Base-by-base conservation (phyloP, 2,888 invertebrate genomes). In the Liopterus haemorrhoidalis region DNA sequence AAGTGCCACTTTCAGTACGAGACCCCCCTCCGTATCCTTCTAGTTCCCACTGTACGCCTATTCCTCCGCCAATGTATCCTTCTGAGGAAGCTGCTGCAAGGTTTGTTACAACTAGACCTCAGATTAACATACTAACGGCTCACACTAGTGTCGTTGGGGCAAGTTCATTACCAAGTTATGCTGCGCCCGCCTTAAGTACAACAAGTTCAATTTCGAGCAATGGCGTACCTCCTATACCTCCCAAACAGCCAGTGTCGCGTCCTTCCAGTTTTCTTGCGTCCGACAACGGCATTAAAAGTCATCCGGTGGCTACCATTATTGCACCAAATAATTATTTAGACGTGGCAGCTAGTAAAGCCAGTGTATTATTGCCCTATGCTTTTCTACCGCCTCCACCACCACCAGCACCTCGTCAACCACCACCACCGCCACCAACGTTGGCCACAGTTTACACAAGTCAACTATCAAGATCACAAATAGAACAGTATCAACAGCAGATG, bases 401-500 rank as follows among this genome's bases (percentile, higher is more conserved):
- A 1, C 82, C 85, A 2, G 78, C 81, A 1, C 76, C 64, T 2
- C 66, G 71, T n/a, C 76, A 75, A 44, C 71, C 71, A 33, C 78
- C 82, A 1, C 82, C 82, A 3, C 74, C 78, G 6, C 72, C 75
- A 6, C 79, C 82, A 0, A 78, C 81, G 28, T 71, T 85, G 3
- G 83, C 87, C 0, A 84, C 85, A 0, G 78, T 82, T 1, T 82
- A 82, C 57, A 76, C 81, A 22, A 78, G 77, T 55, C 82, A 83
- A 56, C 68, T 84, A 30, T 80, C 82, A 0, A 71, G 81, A 12
- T 81, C 82, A 16, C 90, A 89, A 61, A 82, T 90, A 49, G 87
- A 89, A 51, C 83, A 88, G 59, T 92, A 89, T 59, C 86, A 89
- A 57, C 88, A 89, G 60, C 91, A 91, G 62, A 74, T 92, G 44